Conservation (phyloP, 1,140 invertebrate genomes). For the Heliconius nattereri region DNA sequence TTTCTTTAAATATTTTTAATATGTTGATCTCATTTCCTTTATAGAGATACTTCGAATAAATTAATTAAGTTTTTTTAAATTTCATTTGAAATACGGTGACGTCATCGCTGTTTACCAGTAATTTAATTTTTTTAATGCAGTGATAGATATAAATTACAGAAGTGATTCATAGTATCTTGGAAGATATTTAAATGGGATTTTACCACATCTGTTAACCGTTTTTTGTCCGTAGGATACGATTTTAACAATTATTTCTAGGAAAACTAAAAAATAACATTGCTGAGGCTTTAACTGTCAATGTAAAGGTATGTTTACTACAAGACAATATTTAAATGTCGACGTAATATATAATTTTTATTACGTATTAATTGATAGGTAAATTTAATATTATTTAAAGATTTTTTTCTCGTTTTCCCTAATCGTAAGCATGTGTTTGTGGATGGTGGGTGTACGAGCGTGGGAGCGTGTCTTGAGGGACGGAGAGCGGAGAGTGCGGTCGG, state of each 20-base stretch:
- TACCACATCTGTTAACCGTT: neutral
- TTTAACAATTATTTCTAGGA: neutral
- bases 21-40: neutral
- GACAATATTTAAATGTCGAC: too few relatives aligned
- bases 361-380: too few relatives aligned
- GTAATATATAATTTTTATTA: too few relatives aligned
- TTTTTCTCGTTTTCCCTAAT: neutral
- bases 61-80: neutral
- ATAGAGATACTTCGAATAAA: neutral
- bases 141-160: neutral
- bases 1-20: neutral
- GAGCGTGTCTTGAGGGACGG: constrained; percentile 34
- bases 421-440: constrained; percentile 8
- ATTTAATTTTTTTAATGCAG: neutral
- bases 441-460: constrained; percentile 4
- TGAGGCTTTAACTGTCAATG: neutral
- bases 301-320: neutral
- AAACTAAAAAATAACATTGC: neutral
- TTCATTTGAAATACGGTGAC: neutral
- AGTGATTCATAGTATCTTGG: neutral
- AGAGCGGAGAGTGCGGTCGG: constrained; percentile 29
- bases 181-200: neutral
- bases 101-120: neutral
- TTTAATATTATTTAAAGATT: too few relatives aligned
- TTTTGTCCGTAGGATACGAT: neutral